A percentile compares a stretch with the other conserved stretches of the same genome.
phyloP scores from a whole-genome alignment of 2,888 invertebrate species.

The Pimpla rufipes region DNA sequence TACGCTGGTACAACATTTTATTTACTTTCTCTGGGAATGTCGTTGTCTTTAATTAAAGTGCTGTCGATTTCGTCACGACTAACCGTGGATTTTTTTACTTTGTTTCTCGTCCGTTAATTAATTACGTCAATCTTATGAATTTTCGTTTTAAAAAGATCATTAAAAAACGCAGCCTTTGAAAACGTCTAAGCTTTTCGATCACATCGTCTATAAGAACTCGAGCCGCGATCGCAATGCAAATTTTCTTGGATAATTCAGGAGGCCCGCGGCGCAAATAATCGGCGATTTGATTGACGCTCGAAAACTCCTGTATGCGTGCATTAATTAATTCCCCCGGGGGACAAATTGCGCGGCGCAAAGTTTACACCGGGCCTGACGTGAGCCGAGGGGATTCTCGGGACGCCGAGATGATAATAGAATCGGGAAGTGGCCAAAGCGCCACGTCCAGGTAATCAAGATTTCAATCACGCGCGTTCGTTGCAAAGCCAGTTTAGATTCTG shows the following conservation, averaged over 20 bases:
- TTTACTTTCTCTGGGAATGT: not conserved
- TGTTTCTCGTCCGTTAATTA: not conserved
- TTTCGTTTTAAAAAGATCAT: too few species aligned
- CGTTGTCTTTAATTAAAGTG: too few species aligned
- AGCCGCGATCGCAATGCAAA: too few species aligned
- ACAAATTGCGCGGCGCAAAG: constrained; percentile 8
- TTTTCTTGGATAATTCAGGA: not conserved
- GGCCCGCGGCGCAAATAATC: not conserved
- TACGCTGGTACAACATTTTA: not conserved
- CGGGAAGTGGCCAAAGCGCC: constrained; percentile 55
- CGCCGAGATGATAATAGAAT: constrained; percentile 55
- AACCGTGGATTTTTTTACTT: not conserved
- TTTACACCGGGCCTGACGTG: constrained; percentile 34
- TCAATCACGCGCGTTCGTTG: constrained; percentile 49
- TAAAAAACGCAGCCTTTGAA: too few species aligned
- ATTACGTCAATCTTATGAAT: too few species aligned
- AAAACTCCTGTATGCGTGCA: not conserved
- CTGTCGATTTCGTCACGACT: not conserved
- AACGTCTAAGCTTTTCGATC: too few species aligned
- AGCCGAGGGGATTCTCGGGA: not conserved
- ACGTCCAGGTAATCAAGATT: constrained; percentile 60
- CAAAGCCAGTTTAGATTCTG: constrained; percentile 20
- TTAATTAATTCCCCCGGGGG: not conserved
- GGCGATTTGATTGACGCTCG: not conserved
- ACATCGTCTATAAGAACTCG: too few species aligned